phyloP scores from a whole-genome alignment of 2,113 vertebrate genomes.

The Henicopernis longicauda region DNA sequence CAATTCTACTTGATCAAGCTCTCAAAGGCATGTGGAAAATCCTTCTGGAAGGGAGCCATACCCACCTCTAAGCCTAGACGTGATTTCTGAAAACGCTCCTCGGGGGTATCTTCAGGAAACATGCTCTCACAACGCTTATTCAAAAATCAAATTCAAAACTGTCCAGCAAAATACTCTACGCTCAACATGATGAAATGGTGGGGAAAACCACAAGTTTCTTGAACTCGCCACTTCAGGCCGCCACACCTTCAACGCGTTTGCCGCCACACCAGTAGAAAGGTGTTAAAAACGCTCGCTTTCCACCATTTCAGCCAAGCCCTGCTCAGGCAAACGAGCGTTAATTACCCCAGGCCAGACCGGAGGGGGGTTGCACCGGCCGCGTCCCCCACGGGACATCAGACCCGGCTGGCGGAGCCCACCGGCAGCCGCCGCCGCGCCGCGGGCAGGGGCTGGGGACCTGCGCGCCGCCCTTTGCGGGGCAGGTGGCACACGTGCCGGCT shows the following conservation, averaged over 20 bases:
- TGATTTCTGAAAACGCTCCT: neutral
- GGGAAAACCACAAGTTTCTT: rapidly evolving
- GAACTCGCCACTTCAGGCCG: neutral
- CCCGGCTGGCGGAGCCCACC: neutral
- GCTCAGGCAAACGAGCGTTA: too few species aligned
- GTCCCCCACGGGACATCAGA: neutral
- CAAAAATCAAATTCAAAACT: neutral
- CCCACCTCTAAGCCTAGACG: neutral
- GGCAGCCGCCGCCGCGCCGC: rapidly evolving
- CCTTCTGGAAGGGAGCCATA: neutral
- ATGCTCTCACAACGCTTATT: rapidly evolving
- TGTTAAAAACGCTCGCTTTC: rapidly evolving
- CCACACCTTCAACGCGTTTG: rapidly evolving
- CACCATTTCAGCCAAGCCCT: neutral
- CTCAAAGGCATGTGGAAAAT: neutral
- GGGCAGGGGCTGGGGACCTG: rapidly evolving
- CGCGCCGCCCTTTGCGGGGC: neutral
- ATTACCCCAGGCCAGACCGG: neutral
- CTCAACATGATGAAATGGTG: neutral
- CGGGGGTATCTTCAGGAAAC: neutral
- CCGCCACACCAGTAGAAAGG: neutral
- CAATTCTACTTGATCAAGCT: neutral
- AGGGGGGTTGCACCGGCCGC: rapidly evolving
- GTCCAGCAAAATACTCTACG: neutral
- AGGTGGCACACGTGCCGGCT: rapidly evolving